Evolutionary conservation across 2,113 vertebrate species (phyloP), one percentile per base, ranked within the genome.

Genomic region (Platysternon megacephalum): DNA sequence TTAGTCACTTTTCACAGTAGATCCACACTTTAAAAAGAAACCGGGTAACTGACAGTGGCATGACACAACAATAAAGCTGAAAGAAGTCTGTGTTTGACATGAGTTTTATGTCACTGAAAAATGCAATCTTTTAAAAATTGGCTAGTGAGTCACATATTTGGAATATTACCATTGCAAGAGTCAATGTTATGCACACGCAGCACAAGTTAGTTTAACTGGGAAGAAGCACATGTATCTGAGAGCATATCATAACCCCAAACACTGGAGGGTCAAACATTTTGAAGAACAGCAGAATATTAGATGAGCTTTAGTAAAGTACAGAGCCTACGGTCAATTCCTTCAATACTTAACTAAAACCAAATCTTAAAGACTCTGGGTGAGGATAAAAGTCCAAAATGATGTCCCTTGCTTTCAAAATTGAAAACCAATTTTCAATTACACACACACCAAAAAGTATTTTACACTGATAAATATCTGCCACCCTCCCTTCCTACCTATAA

Each of bases 81-180:
- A 65, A 68, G 84, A 92, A 65, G 17, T 1, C 13, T 26, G 1
- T 0, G n/a, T 26, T 5, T 24, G 1, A 13, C 4, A n/a, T 16
- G 16, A 28, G 2, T 42, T 10, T 6, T 0, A 0, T 11, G 21
- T 2, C 28, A 3, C 2, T 0, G 0, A 42, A 72, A 51, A 74
- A 3, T 51, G 2, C 1, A 5, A 17, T n/a, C n/a, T n/a, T n/a
- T n/a, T n/a, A n/a, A n/a, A n/a, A n/a, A n/a, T 42, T 14, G 91
- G 24, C 9, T 28, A 56, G 13, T 4, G 11, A 12, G 22, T 6
- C 32, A 29, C 24, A 1, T 68, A 90, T 87, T 0, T 52, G n/a
- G 90, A 79, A 1, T 2, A 26, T 4, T 2, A 28, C 32, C 5
- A 82, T 13, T 76, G n/a, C 39, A 76, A 44, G 28, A 56, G 53